phyloP scores from a whole-genome alignment of 1,140 invertebrate species.

The Procambarus virginalis region DNA sequence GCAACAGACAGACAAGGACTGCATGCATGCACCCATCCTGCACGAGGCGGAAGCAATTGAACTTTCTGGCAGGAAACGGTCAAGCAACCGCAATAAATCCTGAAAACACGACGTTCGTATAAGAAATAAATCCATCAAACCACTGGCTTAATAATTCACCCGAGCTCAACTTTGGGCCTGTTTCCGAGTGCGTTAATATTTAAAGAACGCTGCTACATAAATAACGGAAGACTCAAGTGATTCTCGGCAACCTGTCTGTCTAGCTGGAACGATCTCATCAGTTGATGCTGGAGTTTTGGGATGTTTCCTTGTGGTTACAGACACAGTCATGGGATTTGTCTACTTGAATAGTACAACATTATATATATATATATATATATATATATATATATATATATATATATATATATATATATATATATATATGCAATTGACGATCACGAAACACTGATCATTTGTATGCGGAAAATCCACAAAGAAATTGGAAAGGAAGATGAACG shows the following conservation, averaged over 20 bases:
- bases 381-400: too few species aligned
- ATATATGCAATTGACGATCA: too few species aligned
- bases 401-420: too few species aligned
- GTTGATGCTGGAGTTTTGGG: too few species aligned
- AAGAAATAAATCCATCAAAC: slow-evolving; percentile 1
- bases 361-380: too few species aligned
- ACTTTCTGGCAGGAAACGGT: not conserved
- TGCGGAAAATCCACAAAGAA: too few species aligned
- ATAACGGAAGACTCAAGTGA: not conserved
- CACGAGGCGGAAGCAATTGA: not conserved
- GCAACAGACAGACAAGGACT: not conserved
- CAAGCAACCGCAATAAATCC: not conserved
- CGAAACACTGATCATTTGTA: too few species aligned
- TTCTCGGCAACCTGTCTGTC: not conserved
- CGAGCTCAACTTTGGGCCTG: not conserved
- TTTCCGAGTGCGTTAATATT: not conserved
- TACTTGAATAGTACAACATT: too few species aligned
- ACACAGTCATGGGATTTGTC: too few species aligned
- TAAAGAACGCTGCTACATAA: not conserved
- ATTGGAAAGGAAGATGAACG: too few species aligned
- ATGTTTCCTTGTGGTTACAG: too few species aligned
- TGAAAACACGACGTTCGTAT: not conserved
- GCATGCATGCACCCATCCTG: not conserved
- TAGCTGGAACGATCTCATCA: too few species aligned
- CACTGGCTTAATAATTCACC: not conserved